Base-by-base conservation (phyloP, 2,888 invertebrate species). In the Tillus elongatus region DNA sequence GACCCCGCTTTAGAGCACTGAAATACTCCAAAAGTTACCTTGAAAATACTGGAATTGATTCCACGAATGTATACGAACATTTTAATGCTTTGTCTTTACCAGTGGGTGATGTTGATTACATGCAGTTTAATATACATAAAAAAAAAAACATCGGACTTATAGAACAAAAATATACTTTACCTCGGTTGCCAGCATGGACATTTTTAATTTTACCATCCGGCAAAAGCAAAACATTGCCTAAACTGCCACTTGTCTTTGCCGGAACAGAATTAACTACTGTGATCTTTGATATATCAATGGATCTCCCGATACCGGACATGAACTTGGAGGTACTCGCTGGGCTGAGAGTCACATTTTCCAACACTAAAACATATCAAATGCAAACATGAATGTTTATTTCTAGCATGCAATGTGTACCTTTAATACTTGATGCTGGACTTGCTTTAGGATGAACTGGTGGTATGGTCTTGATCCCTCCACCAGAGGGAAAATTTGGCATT, bases 281-380 rank as follows among this genome's bases (percentile, higher is more conserved):
- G 32, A 60, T 49, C 51, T 62, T 61, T 3, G 60, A 60, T 33
- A 62, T 42, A 47, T 63, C 61, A 2, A 65, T 50, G 8, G 56
- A 49, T 35, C 57, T 48, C n/a, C 56, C 54, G 10, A 47, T 34
- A 39, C 52, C 56, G 4, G 57, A 46, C 15, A 60, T 38, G 19
- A 60, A 36, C 45, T 60, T 62, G 3, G 52, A 46, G 9, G 52
- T 40, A 2, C 51, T 40, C 37, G 40, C 49, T 24, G 52, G 42
- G 34, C 54, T 52, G 15, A 64, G 39, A 6, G 60, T 56, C n/a
- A 64, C 53, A 41, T 64, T 64, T 50, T 66, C 64, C 15, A 64
- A 46, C 36, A 65, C 65, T 65, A 44, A 36, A 52, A 51, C 15
- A 39, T 27, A 10, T 27, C 6, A 2, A n/a, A n/a, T n/a, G n/a